Evolutionary conservation across 2,888 invertebrate species (phyloP), one percentile per base, ranked within the genome.

Genomic region (Listrodromus nycthemerus): DNA sequence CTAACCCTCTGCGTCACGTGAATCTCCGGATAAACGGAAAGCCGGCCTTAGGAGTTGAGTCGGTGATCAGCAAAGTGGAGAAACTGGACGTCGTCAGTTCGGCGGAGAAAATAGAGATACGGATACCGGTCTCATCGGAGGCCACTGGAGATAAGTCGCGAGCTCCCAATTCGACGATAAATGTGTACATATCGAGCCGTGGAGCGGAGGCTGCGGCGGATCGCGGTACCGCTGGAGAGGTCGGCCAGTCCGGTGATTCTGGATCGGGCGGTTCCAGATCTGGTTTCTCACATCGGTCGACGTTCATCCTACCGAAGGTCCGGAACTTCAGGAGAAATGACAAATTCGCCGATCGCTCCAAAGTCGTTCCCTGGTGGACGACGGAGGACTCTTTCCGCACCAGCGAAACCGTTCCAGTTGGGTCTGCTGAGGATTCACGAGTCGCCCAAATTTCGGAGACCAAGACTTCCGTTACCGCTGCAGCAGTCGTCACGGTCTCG

Each of bases 11-110:
- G 19, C 77, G 69, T 19, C 75, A 89, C 66, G 85, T 90, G 73
- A 89, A 90, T 63, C 85, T 90, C 52, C 87, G 85, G 4, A 88
- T 90, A 74, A 89, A 90, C 48, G 91, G 89, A 1, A 85, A 86
- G 24, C 87, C 89, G 0, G 87, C 87, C 2, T 85, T 84, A 0
- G 87, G 85, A n/a, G 50, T 87, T 37, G 87, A 87, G 58, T 86
- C 86, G 27, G 85, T 88, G 45, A 61, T 82, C 6, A 85, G 86
- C 13, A 84, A 85, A 45, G 75, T 85, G 0, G 82, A 86, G 1
- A 80, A 83, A 48, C n/a, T 91, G 24, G 87, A 87, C 13, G 85
- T 90, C 0, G 37, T 88, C 7, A 88, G 87, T 50, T 86, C 88
- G 8, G 71, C 79, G 8, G 89, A 88, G 13, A 89, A 87, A 61